Evolutionary conservation across 2,888 invertebrate genomes (phyloP).

Genomic region (Lasioglossum pauxillum): DNA sequence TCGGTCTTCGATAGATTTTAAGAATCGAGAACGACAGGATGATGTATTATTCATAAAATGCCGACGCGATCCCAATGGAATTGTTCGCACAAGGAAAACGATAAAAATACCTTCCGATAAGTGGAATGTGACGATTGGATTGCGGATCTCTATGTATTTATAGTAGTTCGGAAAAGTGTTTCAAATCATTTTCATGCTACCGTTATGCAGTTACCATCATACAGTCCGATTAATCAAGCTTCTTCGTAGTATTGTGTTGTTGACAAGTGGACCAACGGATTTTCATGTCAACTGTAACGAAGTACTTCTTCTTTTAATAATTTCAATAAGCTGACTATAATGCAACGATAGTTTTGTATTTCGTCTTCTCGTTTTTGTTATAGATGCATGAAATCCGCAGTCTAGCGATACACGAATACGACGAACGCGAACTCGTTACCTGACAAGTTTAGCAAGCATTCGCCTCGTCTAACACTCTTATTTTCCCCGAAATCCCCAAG

Average conservation of each 20-base stretch:
- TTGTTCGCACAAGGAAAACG: not conserved
- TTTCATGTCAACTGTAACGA: too few relatives aligned
- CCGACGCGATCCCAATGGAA: not conserved
- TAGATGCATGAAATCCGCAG: not conserved
- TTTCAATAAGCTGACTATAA: not conserved
- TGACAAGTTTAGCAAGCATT: too few relatives aligned
- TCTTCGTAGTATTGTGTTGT: too few relatives aligned
- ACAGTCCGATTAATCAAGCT: too few relatives aligned
- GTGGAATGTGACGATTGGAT: not conserved
- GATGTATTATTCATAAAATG: not conserved
- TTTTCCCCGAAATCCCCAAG: not conserved
- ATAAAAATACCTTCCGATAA: not conserved
- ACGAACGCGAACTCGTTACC: too few relatives aligned
- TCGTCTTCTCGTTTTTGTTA: not conserved
- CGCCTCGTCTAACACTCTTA: not conserved
- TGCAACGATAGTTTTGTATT: not conserved
- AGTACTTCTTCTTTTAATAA: not conserved
- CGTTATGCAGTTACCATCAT: not conserved
- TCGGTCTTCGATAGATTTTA: not conserved
- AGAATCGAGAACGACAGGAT: not conserved
- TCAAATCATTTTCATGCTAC: not conserved
- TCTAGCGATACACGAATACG: not conserved
- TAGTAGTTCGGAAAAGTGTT: not conserved
- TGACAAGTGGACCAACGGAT: too few relatives aligned
- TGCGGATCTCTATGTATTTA: constrained; percentile 1